These are phyloP conservation scores for Notospermus geniculatus DNA, from an alignment of 1,140 invertebrate genomes.

Conservation along the genomic window DNA sequence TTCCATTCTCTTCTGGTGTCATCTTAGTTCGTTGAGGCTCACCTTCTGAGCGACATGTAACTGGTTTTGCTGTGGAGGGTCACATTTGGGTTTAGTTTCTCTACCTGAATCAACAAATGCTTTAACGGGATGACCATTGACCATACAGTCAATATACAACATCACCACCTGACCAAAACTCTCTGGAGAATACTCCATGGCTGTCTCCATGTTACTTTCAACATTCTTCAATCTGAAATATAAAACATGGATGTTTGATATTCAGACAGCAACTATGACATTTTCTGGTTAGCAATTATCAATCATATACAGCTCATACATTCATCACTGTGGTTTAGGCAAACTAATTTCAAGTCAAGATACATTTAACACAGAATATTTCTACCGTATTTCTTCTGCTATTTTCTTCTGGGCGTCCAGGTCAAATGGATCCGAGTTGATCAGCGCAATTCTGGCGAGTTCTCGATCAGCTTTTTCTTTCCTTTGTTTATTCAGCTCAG, in stretches of 20 bases:
- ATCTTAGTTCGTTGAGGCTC: too few species aligned
- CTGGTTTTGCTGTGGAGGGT: too few species aligned
- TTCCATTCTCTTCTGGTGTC: too few species aligned
- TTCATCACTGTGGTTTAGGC: background rate
- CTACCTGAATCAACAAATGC: slow-evolving; percentile 97
- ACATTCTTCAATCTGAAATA: slow-evolving; percentile 79
- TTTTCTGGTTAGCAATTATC: too few species aligned
- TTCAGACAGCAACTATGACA: slow-evolving; percentile 9
- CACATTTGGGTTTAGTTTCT: too few species aligned
- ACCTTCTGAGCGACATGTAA: too few species aligned
- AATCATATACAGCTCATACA: background rate
- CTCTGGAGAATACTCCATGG: slow-evolving; percentile 97
- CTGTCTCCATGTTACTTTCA: slow-evolving; percentile 97
- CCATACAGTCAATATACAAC: slow-evolving; percentile 77
- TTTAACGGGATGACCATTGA: slow-evolving; percentile 94
- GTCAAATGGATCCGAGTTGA: slow-evolving; percentile 93
- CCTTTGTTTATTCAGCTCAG: slow-evolving; percentile 63
- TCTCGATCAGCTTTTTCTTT: slow-evolving; percentile 55
- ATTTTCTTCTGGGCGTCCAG: slow-evolving; percentile 90
- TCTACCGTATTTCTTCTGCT: slow-evolving; percentile 74
- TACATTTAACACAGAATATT: too few species aligned
- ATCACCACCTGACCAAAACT: slow-evolving; percentile 96
- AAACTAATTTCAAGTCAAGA: slow-evolving; percentile 3
- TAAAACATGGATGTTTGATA: background rate
- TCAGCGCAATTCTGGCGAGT: slow-evolving; percentile 78